Base-by-base conservation (phyloP, 2,797 vertebrate species). In the Periparus ater region DNA sequence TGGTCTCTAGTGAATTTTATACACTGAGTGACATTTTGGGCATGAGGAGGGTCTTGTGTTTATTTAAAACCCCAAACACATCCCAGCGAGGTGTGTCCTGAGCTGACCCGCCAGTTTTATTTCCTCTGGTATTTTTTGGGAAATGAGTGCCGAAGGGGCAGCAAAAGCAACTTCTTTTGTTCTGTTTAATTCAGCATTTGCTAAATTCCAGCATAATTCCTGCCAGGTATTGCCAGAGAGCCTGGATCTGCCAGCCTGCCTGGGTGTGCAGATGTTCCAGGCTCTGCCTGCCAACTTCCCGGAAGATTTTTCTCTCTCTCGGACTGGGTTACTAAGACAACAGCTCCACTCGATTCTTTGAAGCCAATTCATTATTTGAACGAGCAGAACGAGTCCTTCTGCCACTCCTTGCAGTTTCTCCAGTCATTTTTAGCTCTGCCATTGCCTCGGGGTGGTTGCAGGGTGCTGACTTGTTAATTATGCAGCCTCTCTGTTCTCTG, bases 311-410 rank as follows among this genome's bases (percentile, higher is more conserved):
- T 18, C 47, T 86, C 27, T 86, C 27, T 5, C 70, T 66, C 6
- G 0, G 51, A 10, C 61, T 54, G 32, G 60, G 96, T 97, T 98
- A 94, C 96, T 97, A 95, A 79, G 74, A 96, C 96, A 97, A 97
- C 95, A 80, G 77, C 91, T 94, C 88, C 93, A 38, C 79, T 50
- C 5, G 12, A 34, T 93, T 84, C 88, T 95, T 97, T 86, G 96
- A 77, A 83, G 93, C 57, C 89, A 95, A 90, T 92, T 95, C 95
- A 55, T 96, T 72, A 91, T 93, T 53, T 96, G 95, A 97, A 97
- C 92, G 96, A 97, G 90, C 88, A 87, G 77, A 85, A 89, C 78
- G 78, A 97, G 81, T 70, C 73, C 93, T 91, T 63, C 82, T 93
- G 85, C 85, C 94, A n/a, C 84, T 93, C 70, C 90, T 74, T 34